These are phyloP conservation scores for Meandrusa payeni DNA, from an alignment of 2,888 invertebrate species.

Conservation along the genomic window DNA sequence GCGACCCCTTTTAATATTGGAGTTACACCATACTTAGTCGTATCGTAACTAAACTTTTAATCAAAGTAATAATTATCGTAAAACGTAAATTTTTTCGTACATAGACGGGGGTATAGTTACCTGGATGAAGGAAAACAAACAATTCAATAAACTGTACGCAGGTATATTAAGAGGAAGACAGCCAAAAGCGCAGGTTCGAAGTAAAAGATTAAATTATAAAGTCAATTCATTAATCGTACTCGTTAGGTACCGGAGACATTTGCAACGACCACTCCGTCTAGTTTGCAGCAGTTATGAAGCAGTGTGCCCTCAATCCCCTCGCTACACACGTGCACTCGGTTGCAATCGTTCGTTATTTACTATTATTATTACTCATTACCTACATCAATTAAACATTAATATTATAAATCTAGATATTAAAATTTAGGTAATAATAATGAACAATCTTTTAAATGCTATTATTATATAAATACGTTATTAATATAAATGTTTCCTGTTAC, in stretches of 20 bases:
- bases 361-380: slow-evolving; percentile 76
- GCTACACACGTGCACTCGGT: slow-evolving; percentile 67
- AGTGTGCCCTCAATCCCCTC: slow-evolving; percentile 39
- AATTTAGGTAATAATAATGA: slow-evolving; percentile 82
- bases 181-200: slow-evolving; percentile 77
- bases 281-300: slow-evolving; percentile 50
- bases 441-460: slow-evolving; percentile 82
- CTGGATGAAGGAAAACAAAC: slow-evolving; percentile 63
- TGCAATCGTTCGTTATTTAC: slow-evolving; percentile 75
- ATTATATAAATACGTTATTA: slow-evolving; percentile 82
- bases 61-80: slow-evolving; percentile 62
- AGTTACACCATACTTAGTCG: slow-evolving; percentile 74
- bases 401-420: slow-evolving; percentile 79
- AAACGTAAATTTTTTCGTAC: slow-evolving; percentile 61
- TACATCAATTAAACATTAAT: slow-evolving; percentile 81
- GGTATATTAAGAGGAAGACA: slow-evolving; percentile 71
- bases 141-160: slow-evolving; percentile 76
- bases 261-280: slow-evolving; percentile 66
- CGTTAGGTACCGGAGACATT: slow-evolving; percentile 71
- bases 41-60: slow-evolving; percentile 67
- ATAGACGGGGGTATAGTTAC: slow-evolving; percentile 52
- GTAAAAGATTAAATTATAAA: slow-evolving; percentile 77
- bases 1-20: slow-evolving; percentile 59
- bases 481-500: slow-evolving; percentile 82
- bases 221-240: slow-evolving; percentile 81